Percentiles rank a stretch among this genome's conserved stretches.
phyloP scores from a whole-genome alignment of 2,113 vertebrate genomes.

The Natator depressus region DNA sequence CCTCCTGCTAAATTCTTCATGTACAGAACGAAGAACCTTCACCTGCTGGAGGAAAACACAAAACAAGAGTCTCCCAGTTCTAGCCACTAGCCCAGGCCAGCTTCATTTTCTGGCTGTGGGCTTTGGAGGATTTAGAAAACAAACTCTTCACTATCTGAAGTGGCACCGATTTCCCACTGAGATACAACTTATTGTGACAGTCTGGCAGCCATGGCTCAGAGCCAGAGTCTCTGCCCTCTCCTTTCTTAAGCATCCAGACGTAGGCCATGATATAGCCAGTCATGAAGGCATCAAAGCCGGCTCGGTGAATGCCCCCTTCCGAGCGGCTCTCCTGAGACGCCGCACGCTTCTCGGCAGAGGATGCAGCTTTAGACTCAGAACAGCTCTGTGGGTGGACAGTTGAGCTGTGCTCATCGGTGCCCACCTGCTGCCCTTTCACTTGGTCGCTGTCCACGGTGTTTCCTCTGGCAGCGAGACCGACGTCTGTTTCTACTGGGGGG shows the following conservation, averaged over 20 bases:
- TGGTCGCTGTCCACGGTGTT: background rate
- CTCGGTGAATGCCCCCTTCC: slow-evolving; percentile 85
- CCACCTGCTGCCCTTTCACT: background rate
- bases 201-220: slow-evolving; percentile 77
- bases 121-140: slow-evolving; percentile 93
- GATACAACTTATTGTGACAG: slow-evolving; percentile 94
- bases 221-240: background rate
- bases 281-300: slow-evolving; percentile 98
- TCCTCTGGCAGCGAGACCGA: background rate
- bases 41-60: background rate
- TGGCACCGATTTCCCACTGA: slow-evolving; percentile 93
- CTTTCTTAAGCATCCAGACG: slow-evolving; percentile 74
- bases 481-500: background rate
- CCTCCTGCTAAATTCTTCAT: background rate
- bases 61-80: background rate
- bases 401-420: accelerated
- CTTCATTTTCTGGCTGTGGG: slow-evolving; percentile 92
- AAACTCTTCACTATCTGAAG: slow-evolving; percentile 94
- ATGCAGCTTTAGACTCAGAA: background rate
- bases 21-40: background rate
- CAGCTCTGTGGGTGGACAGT: background rate
- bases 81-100: slow-evolving; percentile 81
- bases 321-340: background rate
- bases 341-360: background rate
- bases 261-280: slow-evolving; percentile 94